A percentile compares a stretch with the other conserved stretches of the same genome.
These are phyloP conservation scores for Varroa destructor DNA, from an alignment of 1,140 invertebrate genomes.

Conservation along the genomic window DNA sequence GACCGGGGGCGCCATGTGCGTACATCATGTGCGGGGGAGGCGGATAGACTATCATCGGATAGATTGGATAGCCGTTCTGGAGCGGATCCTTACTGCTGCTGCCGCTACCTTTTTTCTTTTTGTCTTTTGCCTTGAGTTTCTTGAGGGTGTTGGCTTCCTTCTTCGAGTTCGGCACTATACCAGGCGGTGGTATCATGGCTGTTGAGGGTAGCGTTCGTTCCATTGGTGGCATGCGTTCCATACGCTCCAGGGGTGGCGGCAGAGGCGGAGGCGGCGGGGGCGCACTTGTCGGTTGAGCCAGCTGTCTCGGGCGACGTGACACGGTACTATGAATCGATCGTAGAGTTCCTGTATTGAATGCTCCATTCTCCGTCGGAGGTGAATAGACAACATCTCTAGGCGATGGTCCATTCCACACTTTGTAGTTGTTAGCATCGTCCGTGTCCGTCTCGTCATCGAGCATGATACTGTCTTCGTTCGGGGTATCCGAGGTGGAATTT, in stretches of 20 bases:
- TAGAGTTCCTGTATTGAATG: slow-evolving; percentile 23
- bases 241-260: slow-evolving; percentile 32
- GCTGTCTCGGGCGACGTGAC: slow-evolving; percentile 34
- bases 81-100: slow-evolving; percentile 1
- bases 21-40: background rate
- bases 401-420: slow-evolving; percentile 53
- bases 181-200: slow-evolving; percentile 28
- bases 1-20: background rate
- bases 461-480: slow-evolving; percentile 40
- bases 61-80: slow-evolving; percentile 9
- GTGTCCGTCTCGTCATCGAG: slow-evolving; percentile 43
- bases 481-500: slow-evolving; percentile 22
- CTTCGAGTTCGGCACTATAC: slow-evolving; percentile 3
- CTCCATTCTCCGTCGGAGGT: slow-evolving; percentile 28
- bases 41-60: slow-evolving; percentile 25
- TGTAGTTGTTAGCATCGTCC: slow-evolving; percentile 65
- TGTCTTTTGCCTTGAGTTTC: slow-evolving; percentile 24
- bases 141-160: slow-evolving; percentile 19
- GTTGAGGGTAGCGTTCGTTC: slow-evolving; percentile 35
- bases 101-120: background rate
- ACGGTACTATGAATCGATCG: slow-evolving; percentile 31
- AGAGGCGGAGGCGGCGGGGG: slow-evolving; percentile 35
- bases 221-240: slow-evolving; percentile 29
- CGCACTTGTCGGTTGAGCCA: slow-evolving; percentile 32
- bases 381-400: slow-evolving; percentile 19